A percentile compares a stretch with the other conserved stretches of the same genome.
These are phyloP conservation scores for Amorpha juglandis DNA, from an alignment of 2,888 invertebrate species.

Conservation along the genomic window DNA sequence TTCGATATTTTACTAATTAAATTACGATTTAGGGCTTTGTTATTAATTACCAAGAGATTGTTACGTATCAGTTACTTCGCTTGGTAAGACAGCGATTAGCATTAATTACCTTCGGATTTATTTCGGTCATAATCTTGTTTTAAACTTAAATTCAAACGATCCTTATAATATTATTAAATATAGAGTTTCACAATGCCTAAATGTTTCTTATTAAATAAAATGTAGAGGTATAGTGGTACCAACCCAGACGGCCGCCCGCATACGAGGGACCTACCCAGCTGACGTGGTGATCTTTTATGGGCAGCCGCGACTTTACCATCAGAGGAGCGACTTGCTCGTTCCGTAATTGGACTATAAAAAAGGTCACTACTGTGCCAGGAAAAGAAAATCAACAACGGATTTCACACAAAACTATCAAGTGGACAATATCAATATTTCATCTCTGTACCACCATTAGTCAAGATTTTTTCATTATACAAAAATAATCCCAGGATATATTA, in stretches of 20 bases:
- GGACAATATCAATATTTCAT: background rate
- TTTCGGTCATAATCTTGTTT: constrained; percentile 35
- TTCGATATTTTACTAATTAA: background rate
- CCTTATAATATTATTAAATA: background rate
- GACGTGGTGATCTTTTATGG: no score
- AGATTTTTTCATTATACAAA: constrained; percentile 15
- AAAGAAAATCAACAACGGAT: no score
- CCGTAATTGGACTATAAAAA: no score
- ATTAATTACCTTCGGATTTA: constrained; percentile 39
- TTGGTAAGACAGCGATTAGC: constrained; percentile 32
- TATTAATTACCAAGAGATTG: constrained; percentile 8
- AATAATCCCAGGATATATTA: constrained; percentile 6
- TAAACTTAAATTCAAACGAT: constrained; percentile 33
- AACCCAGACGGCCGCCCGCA: no score
- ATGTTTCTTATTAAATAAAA: background rate
- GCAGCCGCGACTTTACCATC: no score
- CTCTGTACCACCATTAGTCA: background rate
- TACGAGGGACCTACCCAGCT: no score
- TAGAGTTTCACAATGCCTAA: background rate
- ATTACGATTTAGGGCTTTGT: constrained; percentile 5
- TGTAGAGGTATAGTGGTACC: no score
- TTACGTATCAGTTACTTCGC: background rate
- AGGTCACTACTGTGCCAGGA: no score
- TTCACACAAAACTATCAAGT: background rate
- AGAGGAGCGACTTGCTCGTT: no score